Base-by-base conservation (phyloP, 1,140 invertebrate genomes). In the Drosophila nigromelanica region DNA sequence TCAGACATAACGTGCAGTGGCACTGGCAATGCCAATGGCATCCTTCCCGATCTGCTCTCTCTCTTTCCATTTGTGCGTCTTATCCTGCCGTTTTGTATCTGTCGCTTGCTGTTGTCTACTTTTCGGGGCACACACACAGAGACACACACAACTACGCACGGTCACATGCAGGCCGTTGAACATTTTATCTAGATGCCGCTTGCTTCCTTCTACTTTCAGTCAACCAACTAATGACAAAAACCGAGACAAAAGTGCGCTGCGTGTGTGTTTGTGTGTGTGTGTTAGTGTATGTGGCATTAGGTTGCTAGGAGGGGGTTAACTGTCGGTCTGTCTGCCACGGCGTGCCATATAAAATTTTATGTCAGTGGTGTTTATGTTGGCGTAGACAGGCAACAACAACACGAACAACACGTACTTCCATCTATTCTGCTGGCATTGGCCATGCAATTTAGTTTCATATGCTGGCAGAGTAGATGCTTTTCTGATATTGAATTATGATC, bases 401-500 rank as follows among this genome's bases (percentile, higher is more conserved):
- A 59, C 55, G 24, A 63, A 55, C 61, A 27, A 24, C 59, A 39
- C 24, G 3, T 11, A 27, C 21, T 67, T 50, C 33, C 14, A 58
- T 52, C 56, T 59, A 80, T 76, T 73, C 37, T 35, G 8, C 27
- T 70, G 52, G 73, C 73, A 80, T 69, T 85, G 73, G 73, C 55
- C 64, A 24, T 62, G 83, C 82, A 78, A 89, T 86, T 86, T 79
- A 82, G 82, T 87, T 75, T 81, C 82, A 87, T 87, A 78, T 87
- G 81, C 58, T 82, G 39, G 74, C 40, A 67, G 70, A 75, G 64
- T 73, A 81, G 75, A 86, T 86, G 82, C 55, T 71, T 74, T 87
- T 66, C 76, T 76, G 83, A 86, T 86, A 86, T 86, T 86, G 82
- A 86, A 86, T 86, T 86, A 86, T 86, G 79, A 87, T 82, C 83